phyloP scores from a whole-genome alignment of 2,888 invertebrate genomes.

The Dryococelus australis region DNA sequence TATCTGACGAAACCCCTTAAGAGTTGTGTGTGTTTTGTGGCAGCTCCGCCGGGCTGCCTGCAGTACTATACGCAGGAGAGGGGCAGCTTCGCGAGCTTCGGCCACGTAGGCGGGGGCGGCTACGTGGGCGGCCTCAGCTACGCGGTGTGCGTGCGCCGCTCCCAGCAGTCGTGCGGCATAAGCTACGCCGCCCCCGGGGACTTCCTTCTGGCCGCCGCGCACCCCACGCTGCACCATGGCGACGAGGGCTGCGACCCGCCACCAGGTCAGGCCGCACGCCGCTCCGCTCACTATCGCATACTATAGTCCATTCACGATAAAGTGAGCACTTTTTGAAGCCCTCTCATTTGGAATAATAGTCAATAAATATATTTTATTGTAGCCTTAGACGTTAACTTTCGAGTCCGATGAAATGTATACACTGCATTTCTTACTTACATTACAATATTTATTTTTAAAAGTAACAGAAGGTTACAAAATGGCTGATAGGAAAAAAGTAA shows the following conservation, averaged over 20 bases:
- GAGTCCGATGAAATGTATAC: too few species aligned
- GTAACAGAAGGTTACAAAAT: too few species aligned
- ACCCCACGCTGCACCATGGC: neutral
- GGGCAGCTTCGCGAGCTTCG: constrained; percentile 6
- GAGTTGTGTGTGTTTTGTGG: neutral
- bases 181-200: neutral
- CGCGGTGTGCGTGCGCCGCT: neutral
- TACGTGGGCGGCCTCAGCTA: constrained; percentile 17
- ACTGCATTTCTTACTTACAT: too few species aligned
- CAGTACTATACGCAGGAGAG: constrained; percentile 11
- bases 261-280: neutral
- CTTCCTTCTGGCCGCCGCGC: neutral
- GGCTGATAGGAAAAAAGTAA: too few species aligned
- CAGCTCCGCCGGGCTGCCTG: constrained; percentile 21
- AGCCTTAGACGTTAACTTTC: too few species aligned
- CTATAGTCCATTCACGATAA: too few species aligned
- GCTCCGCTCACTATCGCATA: too few species aligned
- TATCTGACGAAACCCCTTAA: too few species aligned
- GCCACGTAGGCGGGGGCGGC: neutral
- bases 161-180: neutral
- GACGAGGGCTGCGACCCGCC: constrained; percentile 18
- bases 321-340: too few species aligned
- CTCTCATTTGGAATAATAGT: too few species aligned
- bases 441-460: too few species aligned
- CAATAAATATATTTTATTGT: too few species aligned